phyloP scores from a whole-genome alignment of 2,797 vertebrate genomes.

The Bovichtus variegatus region DNA sequence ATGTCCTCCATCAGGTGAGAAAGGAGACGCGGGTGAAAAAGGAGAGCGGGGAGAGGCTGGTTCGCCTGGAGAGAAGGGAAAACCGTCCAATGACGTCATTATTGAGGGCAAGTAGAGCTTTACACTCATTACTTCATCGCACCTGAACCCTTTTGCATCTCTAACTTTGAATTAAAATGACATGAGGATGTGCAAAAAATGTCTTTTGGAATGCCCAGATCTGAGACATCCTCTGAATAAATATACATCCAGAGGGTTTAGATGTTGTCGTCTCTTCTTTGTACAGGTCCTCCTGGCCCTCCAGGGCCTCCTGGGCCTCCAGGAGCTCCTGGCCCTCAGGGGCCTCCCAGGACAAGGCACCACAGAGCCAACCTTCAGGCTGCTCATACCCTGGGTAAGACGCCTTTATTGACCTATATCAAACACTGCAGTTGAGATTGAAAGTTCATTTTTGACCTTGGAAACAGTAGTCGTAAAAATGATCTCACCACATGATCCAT shows the following conservation, averaged over 20 bases:
- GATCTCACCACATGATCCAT: not conserved
- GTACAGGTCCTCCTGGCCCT: constrained; percentile 68
- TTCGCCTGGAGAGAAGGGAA: constrained; percentile 87
- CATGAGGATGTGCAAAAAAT: not conserved
- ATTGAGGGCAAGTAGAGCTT: constrained; percentile 83
- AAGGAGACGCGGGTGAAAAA: constrained; percentile 78
- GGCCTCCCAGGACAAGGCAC: constrained; percentile 86
- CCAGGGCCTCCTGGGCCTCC: constrained; percentile 84
- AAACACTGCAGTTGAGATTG: not conserved
- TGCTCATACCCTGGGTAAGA: constrained; percentile 81
- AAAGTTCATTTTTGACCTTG: not conserved
- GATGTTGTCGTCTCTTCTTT: constrained; percentile 9
- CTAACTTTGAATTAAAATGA: not conserved
- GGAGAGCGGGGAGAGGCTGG: constrained; percentile 87
- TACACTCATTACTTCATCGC: not conserved
- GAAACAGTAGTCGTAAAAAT: not conserved
- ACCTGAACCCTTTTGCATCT: not conserved
- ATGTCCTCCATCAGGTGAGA: constrained; percentile 73
- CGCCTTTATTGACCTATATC: not conserved
- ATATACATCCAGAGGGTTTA: not conserved
- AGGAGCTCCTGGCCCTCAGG: constrained; percentile 89
- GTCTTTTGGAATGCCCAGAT: not conserved
- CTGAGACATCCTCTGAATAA: not conserved
- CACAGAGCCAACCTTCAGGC: constrained; percentile 82
- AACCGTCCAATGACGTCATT: constrained; percentile 89